Percentiles rank a stretch among this genome's conserved stretches.
These are phyloP conservation scores for Garrulus glandarius DNA, from an alignment of 2,797 vertebrate genomes.

Conservation along the genomic window DNA sequence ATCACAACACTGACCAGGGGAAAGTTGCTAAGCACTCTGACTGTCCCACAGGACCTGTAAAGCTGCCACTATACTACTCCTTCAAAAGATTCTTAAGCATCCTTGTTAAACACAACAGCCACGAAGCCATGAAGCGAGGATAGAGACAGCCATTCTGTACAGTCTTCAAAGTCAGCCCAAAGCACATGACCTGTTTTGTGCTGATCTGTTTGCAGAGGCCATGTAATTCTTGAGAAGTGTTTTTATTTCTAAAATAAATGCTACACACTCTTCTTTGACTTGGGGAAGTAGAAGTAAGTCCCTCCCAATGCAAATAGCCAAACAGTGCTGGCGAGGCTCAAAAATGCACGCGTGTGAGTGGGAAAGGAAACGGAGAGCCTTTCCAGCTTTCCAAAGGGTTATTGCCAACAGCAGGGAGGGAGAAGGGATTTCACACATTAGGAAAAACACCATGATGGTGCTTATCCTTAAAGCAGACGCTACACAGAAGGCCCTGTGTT, in stretches of 20 bases:
- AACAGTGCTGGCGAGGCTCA: neutral
- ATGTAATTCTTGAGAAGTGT: neutral
- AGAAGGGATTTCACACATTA: constrained; percentile 37
- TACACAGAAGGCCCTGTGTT: neutral
- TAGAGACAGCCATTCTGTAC: neutral
- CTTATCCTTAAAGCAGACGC: constrained; percentile 22
- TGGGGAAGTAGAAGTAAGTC: neutral
- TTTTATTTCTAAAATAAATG: constrained; percentile 48
- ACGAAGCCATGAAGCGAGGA: neutral
- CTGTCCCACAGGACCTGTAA: neutral
- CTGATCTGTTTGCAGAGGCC: neutral
- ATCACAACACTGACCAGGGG: neutral
- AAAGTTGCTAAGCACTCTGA: neutral
- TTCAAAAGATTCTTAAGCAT: neutral
- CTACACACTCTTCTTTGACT: neutral
- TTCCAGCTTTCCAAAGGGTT: constrained; percentile 54
- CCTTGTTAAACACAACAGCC: neutral
- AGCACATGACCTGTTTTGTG: neutral
- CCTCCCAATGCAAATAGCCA: neutral
- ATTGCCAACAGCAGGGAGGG: constrained; percentile 26
- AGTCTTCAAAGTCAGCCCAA: neutral
- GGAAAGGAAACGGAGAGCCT: neutral
- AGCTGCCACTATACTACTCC: neutral
- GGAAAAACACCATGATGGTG: neutral
- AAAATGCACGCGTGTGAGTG: neutral